Evolutionary conservation across 2,797 vertebrate species (phyloP).

Genomic region (Megalops cyprinoides): DNA sequence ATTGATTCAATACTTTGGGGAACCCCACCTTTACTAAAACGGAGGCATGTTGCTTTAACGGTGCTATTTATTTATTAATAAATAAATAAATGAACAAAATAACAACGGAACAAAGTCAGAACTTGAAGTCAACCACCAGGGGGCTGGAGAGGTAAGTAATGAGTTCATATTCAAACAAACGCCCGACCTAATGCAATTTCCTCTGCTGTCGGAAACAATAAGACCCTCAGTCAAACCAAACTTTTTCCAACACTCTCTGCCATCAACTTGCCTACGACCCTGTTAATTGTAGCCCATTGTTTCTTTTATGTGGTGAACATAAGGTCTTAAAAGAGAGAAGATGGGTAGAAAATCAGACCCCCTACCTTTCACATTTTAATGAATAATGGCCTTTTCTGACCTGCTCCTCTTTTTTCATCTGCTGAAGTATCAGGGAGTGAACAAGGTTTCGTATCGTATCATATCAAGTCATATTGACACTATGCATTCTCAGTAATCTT

Average conservation of each 20-base stretch:
- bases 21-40: too few species aligned
- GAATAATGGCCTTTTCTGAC: too few species aligned
- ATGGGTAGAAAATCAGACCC: not conserved
- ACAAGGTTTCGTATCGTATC: too few species aligned
- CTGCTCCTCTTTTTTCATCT: too few species aligned
- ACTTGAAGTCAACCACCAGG: not conserved
- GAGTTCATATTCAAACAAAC: not conserved
- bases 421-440: too few species aligned
- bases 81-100: not conserved
- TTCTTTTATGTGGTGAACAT: not conserved
- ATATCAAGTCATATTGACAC: too few species aligned
- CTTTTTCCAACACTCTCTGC: not conserved
- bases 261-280: not conserved
- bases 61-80: not conserved
- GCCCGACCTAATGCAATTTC: not conserved
- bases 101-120: not conserved
- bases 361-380: too few species aligned
- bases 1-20: too few species aligned
- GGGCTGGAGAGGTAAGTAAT: not conserved
- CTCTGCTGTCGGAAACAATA: not conserved
- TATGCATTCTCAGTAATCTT: too few species aligned
- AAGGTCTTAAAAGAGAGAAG: not conserved
- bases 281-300: not conserved
- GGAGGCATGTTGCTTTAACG: too few species aligned
- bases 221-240: not conserved